A percentile compares a stretch with the other conserved stretches of the same genome.
phyloP scores from a whole-genome alignment of 2,113 vertebrate genomes.

The Cariama cristata region DNA sequence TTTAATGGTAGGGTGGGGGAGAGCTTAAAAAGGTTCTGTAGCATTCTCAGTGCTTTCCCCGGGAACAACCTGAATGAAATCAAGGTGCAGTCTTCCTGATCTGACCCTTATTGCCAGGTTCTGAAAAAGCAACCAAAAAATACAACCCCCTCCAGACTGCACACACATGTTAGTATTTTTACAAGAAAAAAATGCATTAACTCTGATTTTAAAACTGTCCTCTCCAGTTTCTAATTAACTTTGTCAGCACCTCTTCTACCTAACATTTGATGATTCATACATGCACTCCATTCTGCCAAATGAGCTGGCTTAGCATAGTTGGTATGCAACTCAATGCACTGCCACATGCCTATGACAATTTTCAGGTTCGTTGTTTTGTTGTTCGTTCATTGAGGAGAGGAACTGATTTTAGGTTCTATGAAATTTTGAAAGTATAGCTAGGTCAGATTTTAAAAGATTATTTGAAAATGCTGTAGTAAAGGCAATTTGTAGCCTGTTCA shows the following conservation, averaged over 20 bases:
- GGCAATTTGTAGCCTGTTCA: not conserved
- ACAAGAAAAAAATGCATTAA: not conserved
- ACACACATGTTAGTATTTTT: not conserved
- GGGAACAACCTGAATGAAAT: not conserved
- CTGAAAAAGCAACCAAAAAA: not conserved
- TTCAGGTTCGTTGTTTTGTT: not conserved
- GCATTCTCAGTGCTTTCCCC: not conserved
- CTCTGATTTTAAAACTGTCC: not conserved
- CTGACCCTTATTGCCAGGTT: not conserved
- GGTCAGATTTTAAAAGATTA: not conserved
- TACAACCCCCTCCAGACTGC: not conserved
- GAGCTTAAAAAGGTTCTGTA: slow-evolving; percentile 2
- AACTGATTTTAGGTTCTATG: not conserved
- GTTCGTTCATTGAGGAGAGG: not conserved
- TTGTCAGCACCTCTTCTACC: not conserved
- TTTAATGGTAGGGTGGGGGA: not conserved
- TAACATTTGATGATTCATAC: not conserved
- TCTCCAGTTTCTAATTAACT: not conserved
- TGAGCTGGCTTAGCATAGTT: not conserved
- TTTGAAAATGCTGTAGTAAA: not conserved
- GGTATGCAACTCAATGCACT: not conserved
- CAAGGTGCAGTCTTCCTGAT: not conserved
- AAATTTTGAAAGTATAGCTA: not conserved
- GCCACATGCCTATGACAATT: not conserved
- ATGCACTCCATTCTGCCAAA: not conserved